Evolutionary conservation across 2,888 invertebrate species (phyloP).

Genomic region (Cyclophora punctaria): DNA sequence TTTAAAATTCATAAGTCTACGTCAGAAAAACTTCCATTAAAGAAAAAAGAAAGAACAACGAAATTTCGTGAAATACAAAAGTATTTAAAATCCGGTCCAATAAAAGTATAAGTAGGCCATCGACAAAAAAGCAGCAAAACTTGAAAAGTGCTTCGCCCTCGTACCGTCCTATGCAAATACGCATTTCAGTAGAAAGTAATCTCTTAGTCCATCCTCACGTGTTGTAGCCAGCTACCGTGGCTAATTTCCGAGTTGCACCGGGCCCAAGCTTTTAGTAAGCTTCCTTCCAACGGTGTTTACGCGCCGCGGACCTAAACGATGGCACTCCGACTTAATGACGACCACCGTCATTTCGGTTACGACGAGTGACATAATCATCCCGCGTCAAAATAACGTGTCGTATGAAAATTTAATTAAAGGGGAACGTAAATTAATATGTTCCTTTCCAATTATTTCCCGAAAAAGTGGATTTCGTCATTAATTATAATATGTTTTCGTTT

Average conservation of each 20-base stretch:
- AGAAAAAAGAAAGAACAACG: no score
- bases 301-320: conserved; percentile 59
- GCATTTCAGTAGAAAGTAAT: conserved; percentile 47
- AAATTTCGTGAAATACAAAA: no score
- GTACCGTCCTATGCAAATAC: conserved; percentile 30
- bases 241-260: conserved; percentile 45
- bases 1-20: no score
- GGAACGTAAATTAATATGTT: conserved; percentile 19
- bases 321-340: conserved; percentile 65
- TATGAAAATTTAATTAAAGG: conserved; percentile 23
- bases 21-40: no score
- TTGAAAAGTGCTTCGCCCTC: background rate
- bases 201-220: conserved; percentile 53
- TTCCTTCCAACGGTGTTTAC: conserved; percentile 61
- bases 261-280: conserved; percentile 55
- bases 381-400: conserved; percentile 21
- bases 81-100: no score
- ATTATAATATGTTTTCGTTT: no score
- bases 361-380: conserved; percentile 37
- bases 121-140: background rate
- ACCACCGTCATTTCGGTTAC: conserved; percentile 56
- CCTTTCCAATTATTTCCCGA: conserved; percentile 1
- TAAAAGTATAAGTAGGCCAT: no score
- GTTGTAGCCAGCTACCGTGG: conserved; percentile 53
- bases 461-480: no score